A percentile compares a stretch with the other conserved stretches of the same genome.
These are phyloP conservation scores for Girardinichthys multiradiatus DNA, from an alignment of 2,113 vertebrate genomes.

Conservation along the genomic window DNA sequence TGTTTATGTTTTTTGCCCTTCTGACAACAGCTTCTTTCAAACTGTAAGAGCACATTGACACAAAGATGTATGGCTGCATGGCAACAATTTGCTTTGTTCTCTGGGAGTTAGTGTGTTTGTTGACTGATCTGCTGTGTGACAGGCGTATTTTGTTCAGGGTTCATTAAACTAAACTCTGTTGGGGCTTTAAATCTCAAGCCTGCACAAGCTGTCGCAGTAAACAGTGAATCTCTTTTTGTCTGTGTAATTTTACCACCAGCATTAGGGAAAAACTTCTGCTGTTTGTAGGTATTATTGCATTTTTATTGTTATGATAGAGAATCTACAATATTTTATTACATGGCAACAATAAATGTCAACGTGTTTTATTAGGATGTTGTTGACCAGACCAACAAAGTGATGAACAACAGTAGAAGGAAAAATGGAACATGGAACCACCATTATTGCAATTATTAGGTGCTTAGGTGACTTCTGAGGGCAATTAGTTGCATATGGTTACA, in stretches of 20 bases:
- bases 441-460: no score
- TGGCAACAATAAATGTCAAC: no score
- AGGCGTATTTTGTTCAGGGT: neutral
- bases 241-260: neutral
- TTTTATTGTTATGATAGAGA: neutral
- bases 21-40: neutral
- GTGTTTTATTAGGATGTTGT: no score
- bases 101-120: neutral
- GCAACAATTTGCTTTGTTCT: slow-evolving; percentile 10
- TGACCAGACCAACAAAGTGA: no score
- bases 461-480: no score
- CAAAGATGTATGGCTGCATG: neutral
- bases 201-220: neutral
- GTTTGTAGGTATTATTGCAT: neutral
- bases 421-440: no score
- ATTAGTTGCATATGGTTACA: no score
- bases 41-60: neutral
- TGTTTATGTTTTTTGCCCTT: neutral
- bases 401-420: no score
- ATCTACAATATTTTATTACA: neutral
- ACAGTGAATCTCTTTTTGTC: neutral
- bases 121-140: neutral
- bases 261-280: neutral
- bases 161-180: slow-evolving; percentile 4
- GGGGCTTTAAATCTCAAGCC: neutral